phyloP scores from a whole-genome alignment of 2,888 invertebrate genomes.

The Dyspetes luteomarginatus region DNA sequence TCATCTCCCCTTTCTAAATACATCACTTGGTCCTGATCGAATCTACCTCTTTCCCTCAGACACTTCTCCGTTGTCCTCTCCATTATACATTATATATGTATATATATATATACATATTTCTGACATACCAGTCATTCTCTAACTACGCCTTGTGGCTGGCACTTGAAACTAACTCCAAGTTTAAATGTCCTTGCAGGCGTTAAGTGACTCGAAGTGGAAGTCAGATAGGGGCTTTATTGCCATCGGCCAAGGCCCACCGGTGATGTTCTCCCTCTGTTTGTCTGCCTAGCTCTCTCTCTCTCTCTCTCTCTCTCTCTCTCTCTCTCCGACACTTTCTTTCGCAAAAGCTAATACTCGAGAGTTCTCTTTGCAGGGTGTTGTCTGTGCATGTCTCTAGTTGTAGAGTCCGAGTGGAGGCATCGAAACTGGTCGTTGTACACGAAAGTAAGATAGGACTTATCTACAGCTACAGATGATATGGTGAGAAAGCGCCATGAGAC shows the following conservation, averaged over 20 bases:
- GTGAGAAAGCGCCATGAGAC: neutral
- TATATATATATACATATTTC: neutral
- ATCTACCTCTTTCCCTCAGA: neutral
- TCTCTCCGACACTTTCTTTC: too few species aligned
- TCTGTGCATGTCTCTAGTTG: neutral
- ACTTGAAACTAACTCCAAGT: conserved; percentile 65
- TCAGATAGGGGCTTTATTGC: conserved; percentile 78
- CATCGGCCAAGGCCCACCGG: conserved; percentile 60
- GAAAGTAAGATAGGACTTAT: neutral
- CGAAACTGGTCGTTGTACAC: conserved; percentile 39
- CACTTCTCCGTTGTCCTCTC: neutral
- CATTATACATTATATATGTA: neutral
- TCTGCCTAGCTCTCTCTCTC: conserved; percentile 20
- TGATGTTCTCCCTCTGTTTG: conserved; percentile 52
- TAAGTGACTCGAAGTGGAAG: conserved; percentile 82
- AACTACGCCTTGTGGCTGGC: conserved; percentile 16
- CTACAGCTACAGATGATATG: neutral
- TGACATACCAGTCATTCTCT: conserved; percentile 10
- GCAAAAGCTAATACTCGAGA: conserved; percentile 33
- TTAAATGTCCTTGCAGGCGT: conserved; percentile 77
- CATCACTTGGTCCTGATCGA: neutral
- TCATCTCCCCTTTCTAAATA: neutral
- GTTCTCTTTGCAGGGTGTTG: neutral
- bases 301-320: neutral
- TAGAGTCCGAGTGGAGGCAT: conserved; percentile 3